A percentile compares a stretch with the other conserved stretches of the same genome.
Conservation (phyloP, 2,797 vertebrate genomes). For the Sebastes matsubarae region DNA sequence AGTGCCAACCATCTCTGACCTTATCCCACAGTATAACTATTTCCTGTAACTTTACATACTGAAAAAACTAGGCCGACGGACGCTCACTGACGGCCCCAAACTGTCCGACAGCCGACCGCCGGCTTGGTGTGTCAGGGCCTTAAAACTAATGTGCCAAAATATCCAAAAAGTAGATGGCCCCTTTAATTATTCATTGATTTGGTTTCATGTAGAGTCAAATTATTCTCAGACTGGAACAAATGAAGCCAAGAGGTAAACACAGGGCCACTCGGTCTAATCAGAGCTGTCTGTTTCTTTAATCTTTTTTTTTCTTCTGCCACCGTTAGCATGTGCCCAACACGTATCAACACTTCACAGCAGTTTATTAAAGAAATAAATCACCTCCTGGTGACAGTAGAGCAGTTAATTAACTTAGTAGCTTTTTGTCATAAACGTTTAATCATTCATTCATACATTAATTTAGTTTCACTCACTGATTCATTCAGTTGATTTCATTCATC, state of each 20-base stretch:
- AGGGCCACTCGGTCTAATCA: background rate
- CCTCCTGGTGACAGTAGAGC: background rate
- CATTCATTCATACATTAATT: background rate
- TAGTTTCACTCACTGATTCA: background rate
- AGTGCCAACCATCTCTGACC: background rate
- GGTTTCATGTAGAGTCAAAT: background rate
- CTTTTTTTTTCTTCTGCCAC: no score
- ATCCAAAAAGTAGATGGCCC: background rate
- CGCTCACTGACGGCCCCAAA: no score
- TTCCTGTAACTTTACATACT: background rate
- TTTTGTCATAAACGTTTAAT: constrained; percentile 4
- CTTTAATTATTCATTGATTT: background rate
- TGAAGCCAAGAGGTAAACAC: background rate
- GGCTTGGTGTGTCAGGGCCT: background rate
- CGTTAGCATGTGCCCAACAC: background rate
- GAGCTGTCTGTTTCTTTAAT: background rate
- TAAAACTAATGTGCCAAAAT: background rate
- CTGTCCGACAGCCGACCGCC: no score
- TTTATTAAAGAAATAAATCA: background rate
- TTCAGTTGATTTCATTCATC: constrained; percentile 7
- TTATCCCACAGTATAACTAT: background rate
- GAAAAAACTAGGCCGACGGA: no score
- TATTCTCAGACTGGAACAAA: background rate
- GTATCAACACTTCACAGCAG: background rate
- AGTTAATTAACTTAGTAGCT: background rate